A percentile compares a stretch with the other conserved stretches of the same genome.
These are phyloP conservation scores for Gortyna flavago DNA, from an alignment of 2,888 invertebrate species.

Conservation along the genomic window DNA sequence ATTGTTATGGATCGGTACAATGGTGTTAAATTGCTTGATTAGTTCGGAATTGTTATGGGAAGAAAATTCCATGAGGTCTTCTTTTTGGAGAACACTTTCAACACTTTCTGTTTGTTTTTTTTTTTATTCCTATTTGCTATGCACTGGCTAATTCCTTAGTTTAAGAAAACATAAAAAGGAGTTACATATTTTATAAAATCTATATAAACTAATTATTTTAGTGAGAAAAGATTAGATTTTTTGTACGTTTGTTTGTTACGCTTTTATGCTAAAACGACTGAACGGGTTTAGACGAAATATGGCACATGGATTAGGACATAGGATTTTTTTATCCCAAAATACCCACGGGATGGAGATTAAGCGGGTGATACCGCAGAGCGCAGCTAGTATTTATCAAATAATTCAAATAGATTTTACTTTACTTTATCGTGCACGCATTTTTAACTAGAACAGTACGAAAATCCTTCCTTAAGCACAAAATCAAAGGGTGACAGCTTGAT, in stretches of 20 bases:
- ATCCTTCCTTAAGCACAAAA: neutral
- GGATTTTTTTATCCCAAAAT: too few relatives aligned
- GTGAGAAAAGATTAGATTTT: too few relatives aligned
- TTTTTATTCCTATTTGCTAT: neutral
- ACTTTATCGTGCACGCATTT: neutral
- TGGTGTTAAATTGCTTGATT: slow-evolving; percentile 52
- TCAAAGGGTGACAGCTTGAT: neutral
- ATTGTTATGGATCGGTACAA: slow-evolving; percentile 52
- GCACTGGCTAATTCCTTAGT: neutral
- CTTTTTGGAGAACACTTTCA: neutral
- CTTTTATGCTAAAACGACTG: too few relatives aligned
- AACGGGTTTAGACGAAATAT: too few relatives aligned
- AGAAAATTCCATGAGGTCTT: neutral
- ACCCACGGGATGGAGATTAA: too few relatives aligned
- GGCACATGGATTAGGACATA: too few relatives aligned
- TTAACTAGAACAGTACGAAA: neutral
- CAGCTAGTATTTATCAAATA: too few relatives aligned
- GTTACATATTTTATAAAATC: neutral
- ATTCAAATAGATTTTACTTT: neutral
- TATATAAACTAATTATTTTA: too few relatives aligned
- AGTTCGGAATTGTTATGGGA: slow-evolving; percentile 8
- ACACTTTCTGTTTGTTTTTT: neutral
- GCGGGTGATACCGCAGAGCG: too few relatives aligned
- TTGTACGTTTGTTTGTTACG: too few relatives aligned
- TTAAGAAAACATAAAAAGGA: neutral